Evolutionary conservation across 2,888 invertebrate genomes (phyloP).

Genomic region (Polyommatus icarus): DNA sequence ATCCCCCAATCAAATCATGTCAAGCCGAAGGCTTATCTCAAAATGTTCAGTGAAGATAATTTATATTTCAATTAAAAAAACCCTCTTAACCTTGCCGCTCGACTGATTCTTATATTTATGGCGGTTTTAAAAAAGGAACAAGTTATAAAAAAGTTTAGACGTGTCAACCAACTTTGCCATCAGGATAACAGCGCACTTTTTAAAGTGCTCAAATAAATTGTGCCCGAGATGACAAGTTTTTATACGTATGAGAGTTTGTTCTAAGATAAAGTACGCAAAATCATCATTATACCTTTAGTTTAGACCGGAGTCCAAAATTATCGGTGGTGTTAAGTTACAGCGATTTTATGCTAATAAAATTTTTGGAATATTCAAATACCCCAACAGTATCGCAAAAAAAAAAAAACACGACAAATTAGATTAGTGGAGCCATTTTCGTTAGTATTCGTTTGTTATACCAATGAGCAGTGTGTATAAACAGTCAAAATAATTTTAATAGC

Average conservation of each 20-base stretch:
- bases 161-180: constrained; percentile 29
- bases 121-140: constrained; percentile 29
- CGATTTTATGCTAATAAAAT: no score
- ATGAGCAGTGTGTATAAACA: no score
- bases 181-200: constrained; percentile 26
- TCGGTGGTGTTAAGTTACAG: no score
- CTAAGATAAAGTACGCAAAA: constrained; percentile 12
- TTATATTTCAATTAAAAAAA: constrained; percentile 18
- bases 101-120: constrained; percentile 19
- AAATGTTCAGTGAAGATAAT: not conserved
- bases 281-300: not conserved
- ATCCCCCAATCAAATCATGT: not conserved
- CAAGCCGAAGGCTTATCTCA: not conserved
- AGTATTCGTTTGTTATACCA: no score
- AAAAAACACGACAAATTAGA: no score
- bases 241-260: constrained; percentile 15
- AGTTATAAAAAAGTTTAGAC: constrained; percentile 29
- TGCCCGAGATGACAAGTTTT: constrained; percentile 24
- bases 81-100: constrained; percentile 10
- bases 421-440: no score
- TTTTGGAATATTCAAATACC: no score
- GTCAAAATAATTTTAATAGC: no score
- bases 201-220: constrained; percentile 28
- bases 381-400: no score
- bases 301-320: not conserved